Base-by-base conservation (phyloP, 2,797 vertebrate species). In the Acanthurus leucopareius region DNA sequence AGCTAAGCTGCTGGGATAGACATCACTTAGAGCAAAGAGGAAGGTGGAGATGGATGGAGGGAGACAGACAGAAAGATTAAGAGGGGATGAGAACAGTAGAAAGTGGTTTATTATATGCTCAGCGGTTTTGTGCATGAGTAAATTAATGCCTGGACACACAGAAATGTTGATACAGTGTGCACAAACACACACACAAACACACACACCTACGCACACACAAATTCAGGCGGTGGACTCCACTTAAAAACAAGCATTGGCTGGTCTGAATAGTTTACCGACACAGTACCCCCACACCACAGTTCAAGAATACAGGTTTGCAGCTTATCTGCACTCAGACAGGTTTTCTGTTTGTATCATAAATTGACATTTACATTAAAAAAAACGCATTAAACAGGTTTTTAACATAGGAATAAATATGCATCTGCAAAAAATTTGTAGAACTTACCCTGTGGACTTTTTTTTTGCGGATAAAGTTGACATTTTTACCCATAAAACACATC, bases 1-100 rank as follows among this genome's bases (percentile, higher is more conserved):
- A 82, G 74, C 75, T 87, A 79, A 78, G 64, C 45, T 54, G 82
- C 60, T 60, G 63, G 73, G 72, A 76, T 47, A 81, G 67, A 83
- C 79, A 87, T 89, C 75, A 64, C 51, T 85, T 75, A 73, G 54
- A 76, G 53, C 20, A 62, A 53, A 71, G 71, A 40, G 52, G 59
- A 40, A 38, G 69, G 56, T 38, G 11, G 79, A 80, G 81, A 83
- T 58, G 51, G 67, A 86, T 80, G 51, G 73, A 66, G 56, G 73
- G 16, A 61, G 51, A 59, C 6, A 32, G 52, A 54, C 22, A 44
- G 53, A 73, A 47, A 35, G 45, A 73, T 45, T n/a, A n/a, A 54
- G 51, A 49, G 38, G 38, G 28, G 28, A 32, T 32, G 28, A 32
- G 14, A 54, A 65, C 35, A 35, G 40, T 0, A 6, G 48, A 49